phyloP scores from a whole-genome alignment of 30 jellyfish, hydroid and myxozoan genomes.

The Chironex yamaguchii region DNA sequence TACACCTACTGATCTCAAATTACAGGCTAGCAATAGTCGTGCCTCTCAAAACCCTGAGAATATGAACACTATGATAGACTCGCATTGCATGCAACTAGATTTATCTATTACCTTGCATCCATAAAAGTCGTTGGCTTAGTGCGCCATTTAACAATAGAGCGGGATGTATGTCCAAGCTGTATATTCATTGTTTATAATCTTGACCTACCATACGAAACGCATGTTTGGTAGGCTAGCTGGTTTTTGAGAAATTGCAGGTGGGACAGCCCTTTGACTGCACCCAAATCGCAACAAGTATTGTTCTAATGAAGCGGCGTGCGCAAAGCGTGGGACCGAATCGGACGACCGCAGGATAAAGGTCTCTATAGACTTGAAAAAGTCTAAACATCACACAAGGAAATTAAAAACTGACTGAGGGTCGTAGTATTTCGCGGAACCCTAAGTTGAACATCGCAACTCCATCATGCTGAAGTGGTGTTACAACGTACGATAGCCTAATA shows the following conservation, averaged over 20 bases:
- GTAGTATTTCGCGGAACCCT: no score
- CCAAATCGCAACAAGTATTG: neutral
- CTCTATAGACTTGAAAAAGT: neutral
- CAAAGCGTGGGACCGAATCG: slow-evolving; percentile 67
- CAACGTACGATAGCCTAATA: no score
- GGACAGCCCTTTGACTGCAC: neutral
- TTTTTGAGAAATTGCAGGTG: neutral
- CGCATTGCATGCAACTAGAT: no score
- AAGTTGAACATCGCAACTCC: no score
- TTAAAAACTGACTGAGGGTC: no score
- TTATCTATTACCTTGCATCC: neutral
- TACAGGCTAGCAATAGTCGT: no score
- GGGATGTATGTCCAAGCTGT: neutral
- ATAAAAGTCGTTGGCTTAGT: neutral
- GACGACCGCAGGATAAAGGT: slow-evolving; percentile 4
- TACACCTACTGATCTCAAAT: no score
- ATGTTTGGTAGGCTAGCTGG: neutral
- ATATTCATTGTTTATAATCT: neutral
- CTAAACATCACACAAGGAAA: no score
- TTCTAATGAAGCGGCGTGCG: slow-evolving; percentile 67
- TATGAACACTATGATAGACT: no score
- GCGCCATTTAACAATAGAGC: neutral
- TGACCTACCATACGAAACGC: slow-evolving; percentile 2
- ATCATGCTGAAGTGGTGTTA: no score
- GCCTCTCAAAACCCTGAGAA: no score